Evolutionary conservation across 2,113 vertebrate species (phyloP), one percentile per base, ranked within the genome.

Genomic region (Raja brachyura): DNA sequence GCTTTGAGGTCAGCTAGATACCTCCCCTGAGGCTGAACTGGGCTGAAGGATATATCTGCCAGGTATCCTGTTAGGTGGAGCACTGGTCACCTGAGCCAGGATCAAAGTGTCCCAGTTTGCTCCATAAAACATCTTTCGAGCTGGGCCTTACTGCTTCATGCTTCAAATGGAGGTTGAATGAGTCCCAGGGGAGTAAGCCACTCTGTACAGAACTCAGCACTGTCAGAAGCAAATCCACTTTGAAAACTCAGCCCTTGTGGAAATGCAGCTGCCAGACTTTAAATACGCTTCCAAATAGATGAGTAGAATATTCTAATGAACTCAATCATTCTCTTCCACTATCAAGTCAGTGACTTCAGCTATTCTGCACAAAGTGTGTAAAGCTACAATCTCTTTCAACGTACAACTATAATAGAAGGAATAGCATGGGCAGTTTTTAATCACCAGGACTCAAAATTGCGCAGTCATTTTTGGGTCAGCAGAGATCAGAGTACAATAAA

Each of bases 1-100:
- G 97, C 96, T 97, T 97, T 96, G 97, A 97, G 97, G 97, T 97
- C 97, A 97, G 97, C 95, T 96, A 96, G 97, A 98, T 97, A 97
- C 97, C 96, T 98, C 97, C 97, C 97, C 93, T 93, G 97, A 96
- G 97, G 96, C 95, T 95, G 95, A 93, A 66, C 66, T 96, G 96
- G 96, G 95, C 95, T 95, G 95, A 95, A 94, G 96, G 96, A 96
- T 95, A 95, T 95, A 95, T 94, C 94, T 93, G 95, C 95, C 95
- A 59, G 93, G 97, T 96, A 96, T 95, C 96, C 94, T 95, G 95
- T 96, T 95, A 95, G 96, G 96, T 95, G 96, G 95, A 97, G 96
- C 96, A 95, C 96, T 95, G 97, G 97, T 97, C 97, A 98, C 97
- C 97, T 97, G 97, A 98, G 96, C 96, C 96, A 96, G 95, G 96